phyloP scores from a whole-genome alignment of 2,888 invertebrate species.

The Mystacides longicornis region DNA sequence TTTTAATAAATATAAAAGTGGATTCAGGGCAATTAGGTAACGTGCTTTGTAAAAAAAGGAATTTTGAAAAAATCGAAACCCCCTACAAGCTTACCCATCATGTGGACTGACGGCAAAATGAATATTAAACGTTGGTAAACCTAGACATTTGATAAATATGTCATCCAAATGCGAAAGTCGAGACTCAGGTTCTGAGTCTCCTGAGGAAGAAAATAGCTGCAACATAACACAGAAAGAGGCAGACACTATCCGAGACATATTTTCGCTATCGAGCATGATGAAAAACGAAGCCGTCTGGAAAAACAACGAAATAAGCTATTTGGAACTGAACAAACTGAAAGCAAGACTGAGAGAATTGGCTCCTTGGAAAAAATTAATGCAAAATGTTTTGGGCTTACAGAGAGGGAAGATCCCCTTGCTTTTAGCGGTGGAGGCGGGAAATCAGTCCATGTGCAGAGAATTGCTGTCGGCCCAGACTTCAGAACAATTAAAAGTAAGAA shows the following conservation, averaged over 20 bases:
- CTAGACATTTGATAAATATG: not conserved
- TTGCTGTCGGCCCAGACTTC: constrained; percentile 80
- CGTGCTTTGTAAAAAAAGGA: too few species aligned
- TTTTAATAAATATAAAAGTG: too few species aligned
- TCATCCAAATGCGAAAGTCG: not conserved
- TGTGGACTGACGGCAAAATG: too few species aligned
- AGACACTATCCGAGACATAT: not conserved
- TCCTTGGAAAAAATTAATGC: constrained; percentile 49
- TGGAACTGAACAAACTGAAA: constrained; percentile 48
- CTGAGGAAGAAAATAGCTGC: constrained; percentile 5
- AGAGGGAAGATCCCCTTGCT: constrained; percentile 90
- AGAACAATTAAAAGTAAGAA: constrained; percentile 70
- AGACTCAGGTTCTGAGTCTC: constrained; percentile 6
- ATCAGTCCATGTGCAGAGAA: constrained; percentile 91
- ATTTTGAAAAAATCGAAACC: too few species aligned
- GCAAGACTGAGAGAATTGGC: constrained; percentile 41
- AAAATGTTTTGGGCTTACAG: constrained; percentile 58
- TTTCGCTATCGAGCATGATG: constrained; percentile 12
- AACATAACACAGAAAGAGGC: not conserved
- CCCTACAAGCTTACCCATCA: too few species aligned
- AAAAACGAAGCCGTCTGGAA: constrained; percentile 34
- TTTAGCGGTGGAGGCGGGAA: constrained; percentile 90
- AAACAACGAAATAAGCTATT: constrained; percentile 42
- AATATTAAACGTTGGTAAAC: too few species aligned
- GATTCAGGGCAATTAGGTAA: too few species aligned